These are phyloP conservation scores for Drosophila pandora DNA, from an alignment of 1,140 invertebrate species.

Conservation along the genomic window DNA sequence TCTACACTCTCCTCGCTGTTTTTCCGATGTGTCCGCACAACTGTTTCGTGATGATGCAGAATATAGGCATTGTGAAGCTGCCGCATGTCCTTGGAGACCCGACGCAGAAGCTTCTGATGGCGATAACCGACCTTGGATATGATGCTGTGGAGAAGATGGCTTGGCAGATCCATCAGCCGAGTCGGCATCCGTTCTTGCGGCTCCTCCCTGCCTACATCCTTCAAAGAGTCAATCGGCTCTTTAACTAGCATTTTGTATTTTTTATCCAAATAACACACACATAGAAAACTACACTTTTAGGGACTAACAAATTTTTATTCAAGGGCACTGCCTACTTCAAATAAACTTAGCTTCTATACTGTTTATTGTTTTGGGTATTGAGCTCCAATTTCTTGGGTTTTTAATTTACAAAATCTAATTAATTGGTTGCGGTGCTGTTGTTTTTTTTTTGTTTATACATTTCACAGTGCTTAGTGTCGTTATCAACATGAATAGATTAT, in stretches of 20 bases:
- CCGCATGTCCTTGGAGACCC: neutral
- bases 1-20: too few species aligned
- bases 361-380: slow-evolving; percentile 12
- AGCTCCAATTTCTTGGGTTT: slow-evolving; percentile 14
- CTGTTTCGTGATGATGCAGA: slow-evolving; percentile 15
- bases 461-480: slow-evolving; percentile 30
- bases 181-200: neutral
- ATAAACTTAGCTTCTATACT: slow-evolving; percentile 23
- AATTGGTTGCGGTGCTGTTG: slow-evolving; percentile 13
- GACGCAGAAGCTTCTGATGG: neutral
- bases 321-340: slow-evolving; percentile 13
- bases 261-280: neutral
- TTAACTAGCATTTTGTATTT: neutral
- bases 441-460: slow-evolving; percentile 33
- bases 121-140: slow-evolving; percentile 9
- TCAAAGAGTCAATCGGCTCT: neutral
- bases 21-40: neutral
- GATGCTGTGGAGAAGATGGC: slow-evolving; percentile 17
- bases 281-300: neutral
- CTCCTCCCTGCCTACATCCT: neutral
- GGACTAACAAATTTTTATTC: slow-evolving; percentile 33
- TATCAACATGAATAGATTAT: slow-evolving; percentile 33
- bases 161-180: slow-evolving; percentile 17
- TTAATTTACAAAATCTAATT: slow-evolving; percentile 37
- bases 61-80: neutral